Percentiles rank a stretch among this genome's conserved stretches.
Conservation (phyloP, 2,888 invertebrate genomes). For the Norana najaformis region DNA sequence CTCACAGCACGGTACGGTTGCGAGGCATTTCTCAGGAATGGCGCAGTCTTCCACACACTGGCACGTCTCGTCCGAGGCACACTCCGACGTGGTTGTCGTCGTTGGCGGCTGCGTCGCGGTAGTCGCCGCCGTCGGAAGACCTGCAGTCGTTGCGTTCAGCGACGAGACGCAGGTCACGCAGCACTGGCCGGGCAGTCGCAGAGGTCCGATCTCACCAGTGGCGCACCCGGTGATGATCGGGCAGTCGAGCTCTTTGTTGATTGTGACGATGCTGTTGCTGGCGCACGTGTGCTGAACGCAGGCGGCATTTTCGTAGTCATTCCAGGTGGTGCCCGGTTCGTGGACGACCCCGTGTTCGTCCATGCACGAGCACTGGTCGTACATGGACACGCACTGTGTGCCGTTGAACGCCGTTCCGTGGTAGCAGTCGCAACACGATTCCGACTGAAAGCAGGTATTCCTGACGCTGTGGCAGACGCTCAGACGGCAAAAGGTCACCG, state of each 20-base stretch:
- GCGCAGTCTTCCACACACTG: conserved; percentile 8
- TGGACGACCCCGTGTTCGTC: neutral
- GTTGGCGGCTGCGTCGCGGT: neutral
- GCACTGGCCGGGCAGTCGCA: conserved; percentile 22
- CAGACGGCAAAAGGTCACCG: neutral
- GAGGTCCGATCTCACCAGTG: conserved; percentile 14
- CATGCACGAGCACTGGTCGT: conserved; percentile 28
- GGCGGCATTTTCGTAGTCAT: neutral
- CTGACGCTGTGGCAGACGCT: conserved; percentile 25
- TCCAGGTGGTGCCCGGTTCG: conserved; percentile 23
- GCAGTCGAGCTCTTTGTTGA: conserved; percentile 24
- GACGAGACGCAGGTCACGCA: conserved; percentile 14
- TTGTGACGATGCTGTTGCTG: conserved; percentile 24
- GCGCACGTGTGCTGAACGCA: conserved; percentile 24
- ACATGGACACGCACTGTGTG: conserved; percentile 17
- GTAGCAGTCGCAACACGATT: conserved; percentile 25
- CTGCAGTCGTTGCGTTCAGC: neutral
- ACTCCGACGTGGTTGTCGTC: neutral
- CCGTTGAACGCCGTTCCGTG: conserved; percentile 30
- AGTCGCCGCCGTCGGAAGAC: neutral
- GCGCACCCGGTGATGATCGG: conserved; percentile 15
- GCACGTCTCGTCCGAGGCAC: neutral
- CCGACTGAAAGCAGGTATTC: neutral
- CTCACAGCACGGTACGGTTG: conserved; percentile 15
- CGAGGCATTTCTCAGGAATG: conserved; percentile 14